Conservation (phyloP, 2,888 invertebrate species). For the Lutraria lutraria region DNA sequence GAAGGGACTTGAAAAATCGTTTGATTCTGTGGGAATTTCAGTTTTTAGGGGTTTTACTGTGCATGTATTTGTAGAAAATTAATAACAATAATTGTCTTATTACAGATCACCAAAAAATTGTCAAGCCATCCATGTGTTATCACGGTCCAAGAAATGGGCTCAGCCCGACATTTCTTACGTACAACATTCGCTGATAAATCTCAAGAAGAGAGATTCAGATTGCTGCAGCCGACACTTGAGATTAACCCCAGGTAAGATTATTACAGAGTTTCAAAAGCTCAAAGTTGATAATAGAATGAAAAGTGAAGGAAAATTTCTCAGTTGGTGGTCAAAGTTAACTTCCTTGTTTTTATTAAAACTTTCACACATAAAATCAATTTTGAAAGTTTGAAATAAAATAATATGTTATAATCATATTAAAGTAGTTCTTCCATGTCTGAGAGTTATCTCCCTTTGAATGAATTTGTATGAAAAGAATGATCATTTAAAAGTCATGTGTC, state of each 20-base stretch:
- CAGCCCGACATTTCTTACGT: constrained; percentile 96
- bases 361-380: too few species aligned
- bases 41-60: not conserved
- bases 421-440: too few species aligned
- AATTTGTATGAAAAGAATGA: too few species aligned
- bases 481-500: too few species aligned
- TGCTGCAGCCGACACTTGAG: constrained; percentile 96
- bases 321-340: too few species aligned
- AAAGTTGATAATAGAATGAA: not conserved
- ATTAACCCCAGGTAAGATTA: constrained; percentile 94
- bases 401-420: too few species aligned
- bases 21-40: too few species aligned
- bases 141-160: constrained; percentile 98
- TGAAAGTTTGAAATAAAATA: too few species aligned
- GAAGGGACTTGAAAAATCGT: too few species aligned
- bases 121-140: constrained; percentile 96
- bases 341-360: too few species aligned
- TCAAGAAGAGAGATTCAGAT: constrained; percentile 93
- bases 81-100: not conserved
- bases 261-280: not conserved
- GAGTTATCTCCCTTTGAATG: too few species aligned
- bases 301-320: too few species aligned
- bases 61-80: not conserved
- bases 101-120: constrained; percentile 92
- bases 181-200: constrained; percentile 91